Conservation (phyloP, 2,113 vertebrate species). For the Cathartes aura region DNA sequence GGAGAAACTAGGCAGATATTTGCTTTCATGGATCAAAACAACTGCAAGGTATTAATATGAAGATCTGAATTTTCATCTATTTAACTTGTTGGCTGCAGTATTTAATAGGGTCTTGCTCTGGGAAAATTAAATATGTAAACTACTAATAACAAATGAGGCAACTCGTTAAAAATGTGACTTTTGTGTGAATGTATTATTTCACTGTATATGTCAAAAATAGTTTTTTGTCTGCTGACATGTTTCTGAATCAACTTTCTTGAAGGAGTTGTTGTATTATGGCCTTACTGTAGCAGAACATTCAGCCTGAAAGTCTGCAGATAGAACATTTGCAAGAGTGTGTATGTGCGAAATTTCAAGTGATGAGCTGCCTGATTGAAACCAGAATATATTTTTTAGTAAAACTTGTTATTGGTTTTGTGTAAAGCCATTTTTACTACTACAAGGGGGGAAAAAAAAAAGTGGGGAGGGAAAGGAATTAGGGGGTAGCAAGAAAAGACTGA, state of each 20-base stretch:
- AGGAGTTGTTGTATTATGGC: background rate
- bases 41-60: background rate
- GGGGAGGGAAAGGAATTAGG: background rate
- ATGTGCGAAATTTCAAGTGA: background rate
- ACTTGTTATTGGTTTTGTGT: background rate
- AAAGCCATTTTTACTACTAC: background rate
- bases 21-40: background rate
- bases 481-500: background rate
- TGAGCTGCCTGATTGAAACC: background rate
- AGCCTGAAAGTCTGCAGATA: background rate
- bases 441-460: fast-evolving
- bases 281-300: background rate
- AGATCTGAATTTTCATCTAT: background rate
- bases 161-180: background rate
- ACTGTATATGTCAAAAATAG: background rate
- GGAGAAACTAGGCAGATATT: background rate
- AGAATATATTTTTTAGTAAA: background rate
- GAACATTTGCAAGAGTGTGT: background rate
- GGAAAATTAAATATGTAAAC: background rate
- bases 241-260: background rate
- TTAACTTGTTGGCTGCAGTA: background rate
- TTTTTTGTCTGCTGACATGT: background rate
- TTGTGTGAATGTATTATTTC: background rate
- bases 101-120: background rate
- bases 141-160: background rate